Conservation (phyloP, 1,140 invertebrate species). For the Triops longicaudatus region DNA sequence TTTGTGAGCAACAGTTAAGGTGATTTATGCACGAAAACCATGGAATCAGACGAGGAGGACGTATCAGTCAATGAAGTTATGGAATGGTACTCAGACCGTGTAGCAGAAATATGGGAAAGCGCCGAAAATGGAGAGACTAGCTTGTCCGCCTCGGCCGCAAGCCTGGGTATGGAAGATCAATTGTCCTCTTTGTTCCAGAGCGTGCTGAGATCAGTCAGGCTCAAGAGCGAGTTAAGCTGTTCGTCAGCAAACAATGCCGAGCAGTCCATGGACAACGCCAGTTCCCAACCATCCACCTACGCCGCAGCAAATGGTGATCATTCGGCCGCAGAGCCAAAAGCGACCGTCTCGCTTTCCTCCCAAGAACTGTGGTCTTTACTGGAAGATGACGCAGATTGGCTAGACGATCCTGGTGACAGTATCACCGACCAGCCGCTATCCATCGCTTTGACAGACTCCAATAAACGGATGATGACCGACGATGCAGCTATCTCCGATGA, state of each 20-base stretch:
- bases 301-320: background rate
- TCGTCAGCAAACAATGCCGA: background rate
- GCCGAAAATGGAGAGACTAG: background rate
- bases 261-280: background rate
- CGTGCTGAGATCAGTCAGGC: conserved; percentile 22
- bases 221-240: background rate
- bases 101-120: conserved; percentile 26
- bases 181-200: conserved; percentile 23
- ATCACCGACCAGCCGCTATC: conserved; percentile 13
- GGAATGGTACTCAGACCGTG: conserved; percentile 25
- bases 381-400: conserved; percentile 27
- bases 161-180: conserved; percentile 22
- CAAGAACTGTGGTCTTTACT: conserved; percentile 25
- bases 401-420: conserved; percentile 9
- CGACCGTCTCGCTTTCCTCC: conserved; percentile 22
- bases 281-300: background rate
- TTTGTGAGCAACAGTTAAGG: background rate
- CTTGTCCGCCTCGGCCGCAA: conserved; percentile 2
- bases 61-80: conserved; percentile 23
- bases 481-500: background rate
- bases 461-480: background rate
- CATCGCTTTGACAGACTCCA: conserved; percentile 16
- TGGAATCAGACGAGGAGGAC: conserved; percentile 28
- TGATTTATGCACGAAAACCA: conserved; percentile 13
- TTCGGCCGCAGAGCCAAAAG: background rate